Conservation (phyloP, 2,888 invertebrate genomes). For the Drosophila putrida region DNA sequence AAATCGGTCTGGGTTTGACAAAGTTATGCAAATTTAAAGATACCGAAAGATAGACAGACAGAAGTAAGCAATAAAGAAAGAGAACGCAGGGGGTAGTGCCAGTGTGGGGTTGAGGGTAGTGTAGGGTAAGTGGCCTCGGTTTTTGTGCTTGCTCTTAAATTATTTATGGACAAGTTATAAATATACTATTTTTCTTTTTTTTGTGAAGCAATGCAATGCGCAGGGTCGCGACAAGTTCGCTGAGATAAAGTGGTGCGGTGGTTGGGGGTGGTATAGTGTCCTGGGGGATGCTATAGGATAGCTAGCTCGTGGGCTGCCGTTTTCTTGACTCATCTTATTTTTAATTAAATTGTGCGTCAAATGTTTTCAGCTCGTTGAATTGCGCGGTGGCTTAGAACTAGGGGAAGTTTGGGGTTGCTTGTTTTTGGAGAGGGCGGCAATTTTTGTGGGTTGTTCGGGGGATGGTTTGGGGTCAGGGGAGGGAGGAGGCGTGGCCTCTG, state of each 20-base stretch:
- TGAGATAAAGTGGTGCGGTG: background rate
- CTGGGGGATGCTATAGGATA: background rate
- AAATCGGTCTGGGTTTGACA: no score
- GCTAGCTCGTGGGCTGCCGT: background rate
- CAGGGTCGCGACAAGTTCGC: background rate
- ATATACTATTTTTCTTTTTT: slow-evolving; percentile 18
- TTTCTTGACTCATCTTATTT: slow-evolving; percentile 46
- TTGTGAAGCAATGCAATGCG: slow-evolving; percentile 5
- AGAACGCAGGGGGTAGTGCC: background rate
- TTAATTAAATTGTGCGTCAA: slow-evolving; percentile 80
- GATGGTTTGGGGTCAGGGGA: slow-evolving; percentile 5
- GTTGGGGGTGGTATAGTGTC: background rate
- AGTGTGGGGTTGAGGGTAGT: background rate
- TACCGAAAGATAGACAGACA: background rate
- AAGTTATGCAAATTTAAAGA: no score
- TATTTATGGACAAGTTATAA: slow-evolving; percentile 52
- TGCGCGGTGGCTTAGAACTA: slow-evolving; percentile 33
- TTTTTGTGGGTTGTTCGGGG: background rate
- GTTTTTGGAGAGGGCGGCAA: background rate
- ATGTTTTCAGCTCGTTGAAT: slow-evolving; percentile 72
- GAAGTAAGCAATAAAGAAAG: background rate
- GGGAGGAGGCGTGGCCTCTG: slow-evolving; percentile 42
- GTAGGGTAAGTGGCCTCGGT: background rate
- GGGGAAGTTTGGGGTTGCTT: slow-evolving; percentile 1
- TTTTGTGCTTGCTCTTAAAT: slow-evolving; percentile 23